Evolutionary conservation across 2,113 vertebrate genomes (phyloP), one percentile per base, ranked within the genome.

Genomic region (Platichthys flesus): DNA sequence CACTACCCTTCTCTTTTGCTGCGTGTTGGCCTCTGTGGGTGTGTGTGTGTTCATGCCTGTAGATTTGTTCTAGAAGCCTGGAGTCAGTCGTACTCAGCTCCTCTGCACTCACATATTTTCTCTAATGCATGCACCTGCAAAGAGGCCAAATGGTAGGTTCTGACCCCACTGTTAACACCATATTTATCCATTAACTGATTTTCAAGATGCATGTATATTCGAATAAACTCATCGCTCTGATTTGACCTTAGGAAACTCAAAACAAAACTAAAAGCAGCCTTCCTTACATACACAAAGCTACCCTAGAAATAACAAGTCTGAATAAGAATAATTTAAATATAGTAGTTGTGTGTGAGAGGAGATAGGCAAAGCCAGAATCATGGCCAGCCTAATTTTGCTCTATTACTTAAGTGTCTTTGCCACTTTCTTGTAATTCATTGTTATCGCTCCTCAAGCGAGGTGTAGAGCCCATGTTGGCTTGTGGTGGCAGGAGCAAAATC

Each of bases 401-500:
- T 56, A 13, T 68, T n/a, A 37, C 24, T 57, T 40, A 20, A 60
- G 28, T 56, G 56, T 65, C 31, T 37, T 37, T 60, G n/a, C 64
- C 35, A 40, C 55, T 40, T 60, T 45, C 76, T 85, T 66, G 15
- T 67, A 64, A 74, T 42, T 71, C 7, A 40, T 21, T 69, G 64
- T 59, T 12, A 69, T 70, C 69, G 40, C 18, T 51, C 49, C 49
- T 51, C 15, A 12, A 18, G 49, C 15, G 37, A 61, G n/a, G 47
- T 76, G 67, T 73, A 70, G 54, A 57, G 84, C 71, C 82, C 62
- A 52, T 51, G 64, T 59, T 78, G 42, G 65, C 24, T 79, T 83
- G 76, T 59, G 65, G 70, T 70, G 42, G 71, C 68, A 63, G 63
- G 78, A 51, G 74, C 58, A 71, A 81, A 83, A 90, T 84, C 67